Evolutionary conservation across 2,797 vertebrate species (phyloP), one percentile per base, ranked within the genome.

Genomic region (Orientallactaga sibirica): DNA sequence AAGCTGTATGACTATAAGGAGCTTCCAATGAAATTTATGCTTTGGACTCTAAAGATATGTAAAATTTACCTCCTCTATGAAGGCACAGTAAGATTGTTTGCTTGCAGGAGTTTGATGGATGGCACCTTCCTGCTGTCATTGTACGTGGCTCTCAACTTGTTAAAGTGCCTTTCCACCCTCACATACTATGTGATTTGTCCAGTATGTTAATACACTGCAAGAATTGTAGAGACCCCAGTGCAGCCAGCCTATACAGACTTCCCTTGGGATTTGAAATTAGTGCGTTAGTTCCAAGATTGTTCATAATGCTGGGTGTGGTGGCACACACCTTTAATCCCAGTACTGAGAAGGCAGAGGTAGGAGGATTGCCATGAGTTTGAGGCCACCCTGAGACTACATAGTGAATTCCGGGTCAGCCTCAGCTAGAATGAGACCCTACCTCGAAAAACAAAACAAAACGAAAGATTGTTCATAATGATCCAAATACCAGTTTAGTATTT

Each of bases 1-100:
- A 91, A 94, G 48, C 48, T 61, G 92, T 25, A 24, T 71, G n/a
- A 7, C 41, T 68, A 11, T 78, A 55, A 33, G 37, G 68, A 94
- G 82, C 62, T 94, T 94, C 87, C 29, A 52, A 27, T 90, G 41
- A 93, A 85, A 71, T 84, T 86, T 83, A 29, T 92, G 48, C n/a
- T 78, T 1, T 74, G 64, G 62, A 37, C 77, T 86, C 70, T 55
- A 66, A 33, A 61, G 18, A 48, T 88, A 33, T 16, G 79, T 91
- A 82, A 41, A 80, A 84, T 62, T 41, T 14, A 87, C 64, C 61
- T 90, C 61, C 24, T 95, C 61, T 19, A 70, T 92, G 75, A 86
- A 86, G 14, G 22, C 43, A 14, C 75, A 71, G 41, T 67, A 76
- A 93, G 78, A 33, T 33, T 7, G n/a, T 78, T 82, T 88, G 25